These are phyloP conservation scores for Ceratina calcarata DNA, from an alignment of 1,140 invertebrate genomes.

Conservation along the genomic window DNA sequence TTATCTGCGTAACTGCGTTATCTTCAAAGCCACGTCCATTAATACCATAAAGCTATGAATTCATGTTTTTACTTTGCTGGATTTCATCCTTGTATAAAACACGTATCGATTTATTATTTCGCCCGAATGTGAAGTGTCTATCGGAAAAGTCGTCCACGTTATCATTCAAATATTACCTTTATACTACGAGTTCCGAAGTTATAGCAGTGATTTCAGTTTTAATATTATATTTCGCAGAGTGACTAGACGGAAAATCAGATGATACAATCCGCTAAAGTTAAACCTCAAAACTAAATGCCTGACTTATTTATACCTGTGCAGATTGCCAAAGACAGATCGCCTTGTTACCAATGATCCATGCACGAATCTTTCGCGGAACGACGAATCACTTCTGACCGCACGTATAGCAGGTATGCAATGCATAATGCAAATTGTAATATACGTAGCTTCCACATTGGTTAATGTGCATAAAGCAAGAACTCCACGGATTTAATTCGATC, in stretches of 20 bases:
- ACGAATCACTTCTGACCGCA: background rate
- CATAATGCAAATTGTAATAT: background rate
- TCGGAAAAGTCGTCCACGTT: no score
- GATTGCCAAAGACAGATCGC: background rate
- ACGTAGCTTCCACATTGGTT: no score
- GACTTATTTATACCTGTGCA: background rate
- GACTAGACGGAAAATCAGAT: background rate
- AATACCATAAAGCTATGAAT: no score
- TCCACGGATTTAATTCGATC: background rate
- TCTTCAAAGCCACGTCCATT: no score
- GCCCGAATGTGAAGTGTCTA: no score
- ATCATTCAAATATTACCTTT: no score
- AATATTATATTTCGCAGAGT: no score
- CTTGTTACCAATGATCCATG: background rate
- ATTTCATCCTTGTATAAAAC: no score
- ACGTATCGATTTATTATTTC: no score
- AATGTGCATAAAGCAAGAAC: background rate
- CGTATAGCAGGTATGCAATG: background rate
- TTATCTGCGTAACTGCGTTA: no score
- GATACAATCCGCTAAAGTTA: conserved; percentile 11
- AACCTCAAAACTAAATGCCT: background rate
- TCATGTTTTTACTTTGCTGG: no score
- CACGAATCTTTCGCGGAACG: background rate
- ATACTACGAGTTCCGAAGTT: no score
- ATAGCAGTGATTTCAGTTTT: background rate